Base-by-base conservation (phyloP, 2,888 invertebrate species). In the Drosophila heteroneura region DNA sequence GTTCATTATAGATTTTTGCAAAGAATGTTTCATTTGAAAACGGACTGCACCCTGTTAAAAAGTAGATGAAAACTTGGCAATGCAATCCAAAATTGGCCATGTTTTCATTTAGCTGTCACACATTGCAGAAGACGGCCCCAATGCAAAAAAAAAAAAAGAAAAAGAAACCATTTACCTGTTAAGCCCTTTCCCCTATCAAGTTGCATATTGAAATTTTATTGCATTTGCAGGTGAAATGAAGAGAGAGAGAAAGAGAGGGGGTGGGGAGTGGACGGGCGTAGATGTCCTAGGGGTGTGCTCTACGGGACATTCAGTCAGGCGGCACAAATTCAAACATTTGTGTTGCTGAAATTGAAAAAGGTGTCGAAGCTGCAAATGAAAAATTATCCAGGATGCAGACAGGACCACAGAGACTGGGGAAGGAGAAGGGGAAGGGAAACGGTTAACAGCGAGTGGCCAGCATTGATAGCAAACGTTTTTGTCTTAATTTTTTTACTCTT, bases 271-370 rank as follows among this genome's bases (percentile, higher is more conserved):
- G 12, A 2, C 14, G 47, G 14, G n/a, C 16, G 47, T 16, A 26
- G 26, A 9, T 28, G 37, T 39, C 26, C 28, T 51, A 16, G 16
- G 41, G 10, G 28, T 30, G 30, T 26, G 37, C 57, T 69, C 51
- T n/a, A 39, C 53, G 44, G 60, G 51, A 57, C 74, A 77, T 71
- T 75, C 79, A 79, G 72, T 81, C 81, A 67, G 67, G 79, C 79
- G 82, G 79, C 79, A 82, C 81, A 81, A 81, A 81, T 82, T 81
- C 83, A 85, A 81, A 81, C 84, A 85, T 86, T 86, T 90, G 85
- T 86, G 83, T 83, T 83, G 83, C 90, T 86, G 85, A 86, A 86
- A 86, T 86, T 86, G 85, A 81, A 86, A 85, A 86, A 90, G 88
- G 90, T 86, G 90, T 90, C 78, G 88, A 83, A 52, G 82, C 70